Evolutionary conservation across 2,888 invertebrate genomes (phyloP), one percentile per base, ranked within the genome.

Genomic region (Parnassius smintheus): DNA sequence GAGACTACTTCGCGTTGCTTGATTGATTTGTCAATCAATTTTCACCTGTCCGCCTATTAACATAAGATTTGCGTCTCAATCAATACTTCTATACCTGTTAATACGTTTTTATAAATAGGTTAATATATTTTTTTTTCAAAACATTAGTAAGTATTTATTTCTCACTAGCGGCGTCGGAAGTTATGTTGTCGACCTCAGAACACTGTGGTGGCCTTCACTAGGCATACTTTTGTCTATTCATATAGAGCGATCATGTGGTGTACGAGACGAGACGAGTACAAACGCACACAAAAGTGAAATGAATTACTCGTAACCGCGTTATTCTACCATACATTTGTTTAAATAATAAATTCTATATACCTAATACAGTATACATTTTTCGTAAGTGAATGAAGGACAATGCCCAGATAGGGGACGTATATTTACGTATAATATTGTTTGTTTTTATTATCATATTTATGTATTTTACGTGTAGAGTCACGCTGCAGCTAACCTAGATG

Each of bases 111-210:
- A 13, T 62, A 42, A 25, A 44, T 48, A n/a, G 41, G 13, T 49
- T n/a, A 1, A 13, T 49, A 54, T 10, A n/a, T 41, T 54, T 12
- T 54, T 35, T 56, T 61, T 56, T 42, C 9, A 8, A 48, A 49
- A 13, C n/a, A 11, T 13, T 0, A 18, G 9, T n/a, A 48, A 56
- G 46, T 9, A 56, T 51, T 56, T 46, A 56, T 57, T 57, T 62
- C 62, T 49, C 46, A 52, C 46, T 49, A 35, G 44, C 55, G 25
- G 25, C 54, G 53, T 62, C 57, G 62, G 62, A 62, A 62, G 62
- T 62, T 58, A 51, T 61, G 56, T 61, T 53, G 53, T 44, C 48
- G 62, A 58, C 62, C 62, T 62, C 62, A 54, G 48, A 49, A 48
- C 57, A 49, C 54, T 62, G 62, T 42, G 49, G 22, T 45, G 62